Conservation (phyloP, 2,797 vertebrate genomes). For the Hephaestus fuliginosus region DNA sequence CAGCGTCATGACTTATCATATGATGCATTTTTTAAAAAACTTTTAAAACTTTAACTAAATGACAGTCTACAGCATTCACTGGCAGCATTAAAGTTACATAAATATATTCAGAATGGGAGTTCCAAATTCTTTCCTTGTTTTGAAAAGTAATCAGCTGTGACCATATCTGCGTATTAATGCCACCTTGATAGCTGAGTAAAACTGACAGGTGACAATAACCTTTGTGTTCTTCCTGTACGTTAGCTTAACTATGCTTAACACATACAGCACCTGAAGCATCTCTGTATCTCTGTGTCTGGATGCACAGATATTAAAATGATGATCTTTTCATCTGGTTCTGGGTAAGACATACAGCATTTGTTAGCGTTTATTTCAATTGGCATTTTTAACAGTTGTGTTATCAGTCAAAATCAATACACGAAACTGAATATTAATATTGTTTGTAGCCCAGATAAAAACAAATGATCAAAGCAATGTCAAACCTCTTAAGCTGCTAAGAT, state of each 20-base stretch:
- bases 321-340: background rate
- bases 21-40: too few species aligned
- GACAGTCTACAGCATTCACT: too few species aligned
- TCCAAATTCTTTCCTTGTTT: too few species aligned
- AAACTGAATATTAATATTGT: background rate
- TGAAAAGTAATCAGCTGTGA: too few species aligned
- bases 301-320: background rate
- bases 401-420: background rate
- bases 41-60: too few species aligned
- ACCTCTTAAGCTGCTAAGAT: background rate
- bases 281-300: background rate
- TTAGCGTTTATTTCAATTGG: background rate
- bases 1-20: too few species aligned
- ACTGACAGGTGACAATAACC: background rate
- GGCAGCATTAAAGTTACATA: too few species aligned
- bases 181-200: background rate
- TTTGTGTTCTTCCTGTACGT: background rate
- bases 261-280: background rate
- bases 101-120: too few species aligned
- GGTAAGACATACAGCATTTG: background rate
- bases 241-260: background rate
- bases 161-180: background rate
- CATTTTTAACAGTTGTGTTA: background rate
- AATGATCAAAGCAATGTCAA: constrained; percentile 1
- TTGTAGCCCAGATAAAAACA: background rate